Percentiles rank a stretch among this genome's conserved stretches.
phyloP scores from a whole-genome alignment of 2,113 vertebrate genomes.

The Crypturellus undulatus region DNA sequence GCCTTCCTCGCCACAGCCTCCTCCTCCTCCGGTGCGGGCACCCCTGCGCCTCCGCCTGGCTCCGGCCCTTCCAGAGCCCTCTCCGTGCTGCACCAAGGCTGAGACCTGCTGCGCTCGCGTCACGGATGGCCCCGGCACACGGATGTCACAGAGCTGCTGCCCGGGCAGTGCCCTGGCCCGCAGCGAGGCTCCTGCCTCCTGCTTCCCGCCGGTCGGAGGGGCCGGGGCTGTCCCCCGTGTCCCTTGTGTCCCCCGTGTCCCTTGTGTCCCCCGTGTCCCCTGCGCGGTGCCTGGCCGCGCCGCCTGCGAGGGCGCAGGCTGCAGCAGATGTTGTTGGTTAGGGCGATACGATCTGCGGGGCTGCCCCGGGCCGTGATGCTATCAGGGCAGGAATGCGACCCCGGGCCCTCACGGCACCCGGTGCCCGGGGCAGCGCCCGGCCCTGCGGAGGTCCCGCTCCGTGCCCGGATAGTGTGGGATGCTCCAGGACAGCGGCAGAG shows the following conservation, averaged over 20 bases:
- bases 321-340: slow-evolving; percentile 18
- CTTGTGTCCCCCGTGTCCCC: not conserved
- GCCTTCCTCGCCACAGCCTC: not conserved
- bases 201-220: not conserved
- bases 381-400: not conserved
- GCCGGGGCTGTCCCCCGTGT: not conserved
- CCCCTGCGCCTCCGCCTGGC: not conserved
- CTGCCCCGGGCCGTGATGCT: not conserved
- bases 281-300: not conserved
- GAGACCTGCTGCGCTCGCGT: accelerated
- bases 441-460: too few relatives aligned
- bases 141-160: not conserved
- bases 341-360: not conserved
- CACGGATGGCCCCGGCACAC: accelerated
- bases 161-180: not conserved
- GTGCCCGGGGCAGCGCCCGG: too few relatives aligned
- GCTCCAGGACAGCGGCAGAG: too few relatives aligned
- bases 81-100: not conserved
- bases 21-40: not conserved
- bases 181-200: not conserved
- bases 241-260: not conserved
- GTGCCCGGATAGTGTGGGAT: too few relatives aligned
- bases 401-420: not conserved
- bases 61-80: accelerated
- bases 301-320: not conserved